A percentile compares a stretch with the other conserved stretches of the same genome.
Evolutionary conservation across 2,797 vertebrate species (phyloP).

Genomic region (Buphagus erythrorhynchus): DNA sequence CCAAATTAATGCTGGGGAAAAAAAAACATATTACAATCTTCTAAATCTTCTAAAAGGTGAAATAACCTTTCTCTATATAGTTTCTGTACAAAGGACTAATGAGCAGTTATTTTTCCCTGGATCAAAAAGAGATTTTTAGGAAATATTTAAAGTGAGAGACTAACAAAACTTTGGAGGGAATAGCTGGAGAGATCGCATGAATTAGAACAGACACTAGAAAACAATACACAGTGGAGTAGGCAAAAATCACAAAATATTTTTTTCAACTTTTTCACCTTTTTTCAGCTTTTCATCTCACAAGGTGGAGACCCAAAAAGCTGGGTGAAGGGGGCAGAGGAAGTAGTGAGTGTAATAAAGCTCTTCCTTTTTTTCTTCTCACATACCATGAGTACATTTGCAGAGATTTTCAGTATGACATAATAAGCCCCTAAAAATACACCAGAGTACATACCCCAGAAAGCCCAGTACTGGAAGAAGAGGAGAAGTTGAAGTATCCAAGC

Average conservation of each 20-base stretch:
- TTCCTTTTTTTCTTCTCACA: neutral
- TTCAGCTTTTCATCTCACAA: neutral
- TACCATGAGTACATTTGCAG: neutral
- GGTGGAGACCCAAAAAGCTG: neutral
- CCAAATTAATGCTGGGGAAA: neutral
- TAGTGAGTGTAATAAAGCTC: neutral
- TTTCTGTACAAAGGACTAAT: neutral
- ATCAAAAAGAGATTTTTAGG: neutral
- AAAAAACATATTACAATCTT: accelerated
- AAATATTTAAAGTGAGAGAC: neutral
- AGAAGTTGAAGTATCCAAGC: neutral
- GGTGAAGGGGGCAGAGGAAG: neutral
- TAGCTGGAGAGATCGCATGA: accelerated
- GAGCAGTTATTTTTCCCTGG: neutral
- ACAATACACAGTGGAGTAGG: neutral
- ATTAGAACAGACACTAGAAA: neutral
- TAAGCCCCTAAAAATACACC: neutral
- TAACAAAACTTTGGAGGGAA: neutral
- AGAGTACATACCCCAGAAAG: neutral
- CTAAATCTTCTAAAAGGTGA: neutral
- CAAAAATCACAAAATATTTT: neutral
- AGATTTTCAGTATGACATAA: neutral
- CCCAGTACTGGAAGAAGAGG: neutral
- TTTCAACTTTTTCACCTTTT: neutral
- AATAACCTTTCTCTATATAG: neutral